Base-by-base conservation (phyloP, 1,140 invertebrate species). In the Solenopsis invicta region DNA sequence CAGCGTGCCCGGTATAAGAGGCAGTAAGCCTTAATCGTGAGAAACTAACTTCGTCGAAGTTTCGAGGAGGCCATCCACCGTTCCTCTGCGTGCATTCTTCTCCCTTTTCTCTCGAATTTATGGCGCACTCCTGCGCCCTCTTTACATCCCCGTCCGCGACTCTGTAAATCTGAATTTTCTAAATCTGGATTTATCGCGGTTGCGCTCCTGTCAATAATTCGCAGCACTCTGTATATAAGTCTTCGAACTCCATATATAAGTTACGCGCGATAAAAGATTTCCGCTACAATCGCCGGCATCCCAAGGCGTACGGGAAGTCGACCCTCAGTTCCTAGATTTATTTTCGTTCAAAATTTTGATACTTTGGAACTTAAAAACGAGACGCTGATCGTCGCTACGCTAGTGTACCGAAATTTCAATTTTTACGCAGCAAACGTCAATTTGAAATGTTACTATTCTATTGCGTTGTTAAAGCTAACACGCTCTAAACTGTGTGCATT, bases 21-120 rank as follows among this genome's bases (percentile, higher is more conserved):
- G 71, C 52, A 78, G 75, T 82, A 82, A 81, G 72, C 82, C 87
- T 84, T 92, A 90, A 93, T 93, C 87, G 88, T 86, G 86, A 92
- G 87, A 88, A 93, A 91, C 89, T 87, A 91, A 92, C 91, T 92
- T 91, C 86, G 81, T 37, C 86, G 45, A 89, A 89, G 41, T 90
- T 89, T 56, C 88, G 45, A 56, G 69, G 56, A 75, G 54, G 24
- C 64, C 59, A n/a, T 76, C 76, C 72, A 52, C 50, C 16, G 4
- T 52, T 13, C 41, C 6, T 8, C 24, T 29, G 21, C 64, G 76
- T 45, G 6, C 54, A 66, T 62, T 67, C 67, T 72, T 85, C 67
- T 72, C 69, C 66, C 45, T 77, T 78, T 41, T 88, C 75, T 48
- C n/a, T 89, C 59, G 21, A 87, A 85, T 91, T 88, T 86, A 91